Conservation (phyloP, 1,140 invertebrate species). For the Anadara kagoshimensis region DNA sequence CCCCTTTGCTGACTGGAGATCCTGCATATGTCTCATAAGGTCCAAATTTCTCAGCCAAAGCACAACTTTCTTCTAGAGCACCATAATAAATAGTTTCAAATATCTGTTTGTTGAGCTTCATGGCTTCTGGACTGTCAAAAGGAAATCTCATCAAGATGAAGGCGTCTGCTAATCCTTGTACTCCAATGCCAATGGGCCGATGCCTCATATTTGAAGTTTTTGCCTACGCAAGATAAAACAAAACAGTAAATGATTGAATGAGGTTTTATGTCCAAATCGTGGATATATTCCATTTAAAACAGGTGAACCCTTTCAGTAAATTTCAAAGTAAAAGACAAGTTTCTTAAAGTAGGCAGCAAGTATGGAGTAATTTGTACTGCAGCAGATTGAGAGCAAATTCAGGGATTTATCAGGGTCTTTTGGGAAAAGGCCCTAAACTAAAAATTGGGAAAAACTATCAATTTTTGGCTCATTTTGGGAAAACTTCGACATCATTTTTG, state of each 20-base stretch:
- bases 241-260: not conserved
- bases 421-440: too few species aligned
- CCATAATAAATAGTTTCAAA: conserved; percentile 99
- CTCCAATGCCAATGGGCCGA: conserved; percentile 95
- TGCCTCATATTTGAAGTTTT: conserved; percentile 91
- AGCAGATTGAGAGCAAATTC: too few species aligned
- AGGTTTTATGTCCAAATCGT: too few species aligned
- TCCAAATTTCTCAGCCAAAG: conserved; percentile 90
- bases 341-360: too few species aligned
- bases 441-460: too few species aligned
- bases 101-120: conserved; percentile 93
- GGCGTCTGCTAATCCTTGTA: conserved; percentile 97
- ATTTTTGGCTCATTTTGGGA: too few species aligned
- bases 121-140: conserved; percentile 87
- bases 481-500: too few species aligned
- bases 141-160: conserved; percentile 95
- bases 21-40: conserved; percentile 94
- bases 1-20: conserved; percentile 93
- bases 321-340: too few species aligned
- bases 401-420: too few species aligned
- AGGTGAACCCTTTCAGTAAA: too few species aligned
- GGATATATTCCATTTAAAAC: too few species aligned
- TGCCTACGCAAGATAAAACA: conserved; percentile 74
- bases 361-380: too few species aligned
- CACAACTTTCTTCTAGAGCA: conserved; percentile 97